Conservation (phyloP, 2,797 vertebrate genomes). For the Protosalanx chinensis region DNA sequence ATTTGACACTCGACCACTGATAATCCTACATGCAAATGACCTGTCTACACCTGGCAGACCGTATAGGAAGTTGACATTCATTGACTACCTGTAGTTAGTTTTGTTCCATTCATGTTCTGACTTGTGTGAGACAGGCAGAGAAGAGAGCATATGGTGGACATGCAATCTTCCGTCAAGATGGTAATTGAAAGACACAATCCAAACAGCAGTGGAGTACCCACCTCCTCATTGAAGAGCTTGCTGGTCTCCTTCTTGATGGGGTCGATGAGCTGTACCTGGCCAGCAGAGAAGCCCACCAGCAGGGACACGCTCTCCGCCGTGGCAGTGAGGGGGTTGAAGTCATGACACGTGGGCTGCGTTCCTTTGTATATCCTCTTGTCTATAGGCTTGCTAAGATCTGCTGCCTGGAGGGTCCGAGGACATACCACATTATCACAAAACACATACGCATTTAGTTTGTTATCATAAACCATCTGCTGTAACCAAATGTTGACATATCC, state of each 20-base stretch:
- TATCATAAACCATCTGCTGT: not conserved
- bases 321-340: conserved; percentile 97
- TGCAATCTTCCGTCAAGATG: too few species aligned
- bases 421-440: not conserved
- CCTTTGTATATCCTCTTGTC: conserved; percentile 99
- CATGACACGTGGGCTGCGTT: conserved; percentile 98
- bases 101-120: not conserved
- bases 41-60: not conserved
- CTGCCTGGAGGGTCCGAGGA: conserved; percentile 74
- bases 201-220: conserved; percentile 63
- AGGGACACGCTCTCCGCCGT: conserved; percentile 96
- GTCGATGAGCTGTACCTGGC: conserved; percentile 98
- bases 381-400: conserved; percentile 97
- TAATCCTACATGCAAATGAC: not conserved
- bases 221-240: conserved; percentile 99
- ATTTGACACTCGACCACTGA: not conserved
- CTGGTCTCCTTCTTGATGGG: conserved; percentile 99
- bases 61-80: not conserved
- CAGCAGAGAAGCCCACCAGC: conserved; percentile 97
- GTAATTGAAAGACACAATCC: too few species aligned
- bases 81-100: not conserved
- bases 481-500: too few species aligned
- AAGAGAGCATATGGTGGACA: too few species aligned
- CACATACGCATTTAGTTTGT: not conserved
- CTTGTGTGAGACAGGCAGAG: not conserved